Conservation (phyloP, 2,888 invertebrate genomes). For the Latheticus oryzae region DNA sequence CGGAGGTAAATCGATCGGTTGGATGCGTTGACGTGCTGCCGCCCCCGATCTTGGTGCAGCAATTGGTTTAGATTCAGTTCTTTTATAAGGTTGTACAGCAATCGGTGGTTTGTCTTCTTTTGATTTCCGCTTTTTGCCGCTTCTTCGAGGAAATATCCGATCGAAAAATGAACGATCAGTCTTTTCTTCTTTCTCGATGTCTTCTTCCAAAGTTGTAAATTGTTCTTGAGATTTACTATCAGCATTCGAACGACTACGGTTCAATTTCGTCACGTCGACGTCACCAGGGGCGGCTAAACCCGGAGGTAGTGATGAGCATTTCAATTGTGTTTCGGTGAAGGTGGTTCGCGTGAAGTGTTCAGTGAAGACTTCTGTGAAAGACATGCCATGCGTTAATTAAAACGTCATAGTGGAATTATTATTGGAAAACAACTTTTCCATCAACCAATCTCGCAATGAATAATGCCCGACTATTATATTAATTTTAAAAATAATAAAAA, state of each 20-base stretch:
- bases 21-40: conserved; percentile 69
- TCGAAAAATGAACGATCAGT: conserved; percentile 74
- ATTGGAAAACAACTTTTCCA: too few relatives aligned
- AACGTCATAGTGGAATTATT: too few relatives aligned
- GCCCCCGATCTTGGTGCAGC: conserved; percentile 66
- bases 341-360: conserved; percentile 58
- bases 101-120: conserved; percentile 55
- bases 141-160: conserved; percentile 75
- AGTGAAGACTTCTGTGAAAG: conserved; percentile 63
- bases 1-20: conserved; percentile 69
- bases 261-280: conserved; percentile 68
- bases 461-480: too few relatives aligned
- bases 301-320: conserved; percentile 75
- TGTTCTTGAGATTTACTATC: conserved; percentile 61
- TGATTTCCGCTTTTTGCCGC: conserved; percentile 77
- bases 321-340: conserved; percentile 68
- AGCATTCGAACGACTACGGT: conserved; percentile 65
- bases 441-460: too few relatives aligned
- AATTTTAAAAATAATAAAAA: too few relatives aligned
- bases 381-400: conserved; percentile 47
- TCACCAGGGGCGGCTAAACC: conserved; percentile 71
- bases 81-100: conserved; percentile 20
- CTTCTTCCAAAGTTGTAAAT: conserved; percentile 56
- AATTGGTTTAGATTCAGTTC: conserved; percentile 53
- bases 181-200: conserved; percentile 65